These are phyloP conservation scores for Elanus axillaris DNA, from an alignment of 2,113 vertebrate species.

Conservation along the genomic window DNA sequence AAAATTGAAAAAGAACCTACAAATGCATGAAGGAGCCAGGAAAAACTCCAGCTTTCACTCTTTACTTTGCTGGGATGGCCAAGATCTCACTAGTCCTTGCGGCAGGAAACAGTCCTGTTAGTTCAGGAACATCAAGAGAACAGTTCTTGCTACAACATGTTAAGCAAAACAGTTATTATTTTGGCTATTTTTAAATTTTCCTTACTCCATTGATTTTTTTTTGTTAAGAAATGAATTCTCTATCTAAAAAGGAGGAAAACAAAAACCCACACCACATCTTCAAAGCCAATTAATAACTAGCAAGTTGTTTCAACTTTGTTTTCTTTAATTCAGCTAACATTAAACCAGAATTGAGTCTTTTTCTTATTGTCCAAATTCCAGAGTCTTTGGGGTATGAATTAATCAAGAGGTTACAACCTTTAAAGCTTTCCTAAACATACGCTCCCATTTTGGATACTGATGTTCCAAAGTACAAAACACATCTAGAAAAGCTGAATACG, in stretches of 20 bases:
- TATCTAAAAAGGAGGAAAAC: neutral
- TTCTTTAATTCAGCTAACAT: neutral
- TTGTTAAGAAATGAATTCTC: neutral
- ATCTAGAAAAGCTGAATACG: neutral
- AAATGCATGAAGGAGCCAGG: neutral
- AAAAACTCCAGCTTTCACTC: neutral
- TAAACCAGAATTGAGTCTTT: neutral
- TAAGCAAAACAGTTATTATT: neutral
- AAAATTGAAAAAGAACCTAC: neutral
- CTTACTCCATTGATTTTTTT: neutral
- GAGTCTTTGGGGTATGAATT: neutral
- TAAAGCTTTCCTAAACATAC: neutral
- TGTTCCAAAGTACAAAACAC: neutral
- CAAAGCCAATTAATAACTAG: neutral
- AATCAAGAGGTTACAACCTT: neutral
- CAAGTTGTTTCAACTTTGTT: neutral
- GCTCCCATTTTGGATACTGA: neutral
- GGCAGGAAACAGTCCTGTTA: neutral
- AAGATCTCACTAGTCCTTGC: neutral
- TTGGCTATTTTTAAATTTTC: neutral
- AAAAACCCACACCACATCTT: no score
- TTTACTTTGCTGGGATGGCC: neutral
- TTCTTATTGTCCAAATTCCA: neutral
- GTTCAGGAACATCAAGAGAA: neutral
- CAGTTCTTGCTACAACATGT: neutral